Conservation (phyloP, 2,113 vertebrate species). For the Marmota monax region DNA sequence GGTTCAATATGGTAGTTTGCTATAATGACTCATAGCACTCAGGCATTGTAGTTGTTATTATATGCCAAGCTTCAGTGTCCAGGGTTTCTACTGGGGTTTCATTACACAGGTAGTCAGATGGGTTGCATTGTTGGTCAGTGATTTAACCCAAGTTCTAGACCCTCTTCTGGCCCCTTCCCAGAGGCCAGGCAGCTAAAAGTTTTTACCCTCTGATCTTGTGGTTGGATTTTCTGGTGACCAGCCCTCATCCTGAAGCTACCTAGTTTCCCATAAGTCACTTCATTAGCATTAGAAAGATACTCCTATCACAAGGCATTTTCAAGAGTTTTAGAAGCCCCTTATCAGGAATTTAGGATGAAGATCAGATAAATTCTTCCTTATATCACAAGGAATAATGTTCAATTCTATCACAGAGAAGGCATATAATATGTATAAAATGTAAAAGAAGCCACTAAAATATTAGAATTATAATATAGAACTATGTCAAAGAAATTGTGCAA, state of each 20-base stretch:
- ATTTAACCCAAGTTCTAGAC: background rate
- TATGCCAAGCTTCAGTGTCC: background rate
- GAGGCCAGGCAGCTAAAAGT: background rate
- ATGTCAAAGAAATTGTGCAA: background rate
- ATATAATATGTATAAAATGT: background rate
- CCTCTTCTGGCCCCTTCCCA: background rate
- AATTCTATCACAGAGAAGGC: background rate
- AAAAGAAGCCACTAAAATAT: slow-evolving; percentile 20
- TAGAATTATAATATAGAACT: slow-evolving; percentile 38
- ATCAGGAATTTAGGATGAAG: background rate
- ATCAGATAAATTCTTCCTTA: background rate
- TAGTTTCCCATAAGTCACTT: background rate
- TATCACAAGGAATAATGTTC: background rate
- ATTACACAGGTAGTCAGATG: background rate
- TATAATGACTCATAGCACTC: background rate
- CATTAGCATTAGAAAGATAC: background rate
- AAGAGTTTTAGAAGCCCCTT: background rate
- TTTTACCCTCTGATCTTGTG: background rate
- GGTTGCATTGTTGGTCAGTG: background rate
- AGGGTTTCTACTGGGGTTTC: background rate
- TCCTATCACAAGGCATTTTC: background rate
- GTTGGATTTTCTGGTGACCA: background rate
- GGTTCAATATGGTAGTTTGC: background rate
- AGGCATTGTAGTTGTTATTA: background rate
- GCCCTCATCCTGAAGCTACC: background rate